Evolutionary conservation across 1,140 invertebrate genomes (phyloP), one percentile per base, ranked within the genome.

Genomic region (Grapholita molesta): DNA sequence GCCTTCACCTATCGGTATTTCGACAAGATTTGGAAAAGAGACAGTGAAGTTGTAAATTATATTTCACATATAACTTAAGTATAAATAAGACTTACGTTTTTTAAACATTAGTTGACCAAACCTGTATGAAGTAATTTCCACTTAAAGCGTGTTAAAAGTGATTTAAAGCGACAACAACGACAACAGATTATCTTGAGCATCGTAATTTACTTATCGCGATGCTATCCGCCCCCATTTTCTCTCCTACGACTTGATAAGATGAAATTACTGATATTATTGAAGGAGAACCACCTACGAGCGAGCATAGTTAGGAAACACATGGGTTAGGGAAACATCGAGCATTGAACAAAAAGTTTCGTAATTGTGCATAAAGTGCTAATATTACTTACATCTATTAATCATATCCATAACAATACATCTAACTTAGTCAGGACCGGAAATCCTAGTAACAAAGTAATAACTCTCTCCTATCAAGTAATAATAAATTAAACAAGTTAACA

Each of bases 181-280:
- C 67, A 68, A 57, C 67, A 64, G 32, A 53, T 42, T 64, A 42
- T 35, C 32, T 21, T 38, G 35, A 28, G 24, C 52, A 74, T 67
- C 68, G 67, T 77, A 76, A 78, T 75, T 75, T 53, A 71, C 67
- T 77, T 75, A 82, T 73, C 68, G 64, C 73, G 7, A 32, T 66
- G 53, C 68, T 52, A 53, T 66, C 70, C 69, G 64, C 70, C 73
- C 67, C 64, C 69, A 78, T 81, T 80, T 76, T 82, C 73, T 77
- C 55, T 69, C 73, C 72, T 77, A 80, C 75, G 30, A 77, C 70
- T 72, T 80, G 78, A 82, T 82, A 79, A 79, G 73, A 69, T 53
- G 68, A 76, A 80, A 83, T 78, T 83, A 83, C 78, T 80, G 71
- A 79, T 79, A 83, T 83, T 83, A 79, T 69, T 73, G 70, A 61